phyloP scores from a whole-genome alignment of 2,888 invertebrate genomes.

The Vesta saturnalis region DNA sequence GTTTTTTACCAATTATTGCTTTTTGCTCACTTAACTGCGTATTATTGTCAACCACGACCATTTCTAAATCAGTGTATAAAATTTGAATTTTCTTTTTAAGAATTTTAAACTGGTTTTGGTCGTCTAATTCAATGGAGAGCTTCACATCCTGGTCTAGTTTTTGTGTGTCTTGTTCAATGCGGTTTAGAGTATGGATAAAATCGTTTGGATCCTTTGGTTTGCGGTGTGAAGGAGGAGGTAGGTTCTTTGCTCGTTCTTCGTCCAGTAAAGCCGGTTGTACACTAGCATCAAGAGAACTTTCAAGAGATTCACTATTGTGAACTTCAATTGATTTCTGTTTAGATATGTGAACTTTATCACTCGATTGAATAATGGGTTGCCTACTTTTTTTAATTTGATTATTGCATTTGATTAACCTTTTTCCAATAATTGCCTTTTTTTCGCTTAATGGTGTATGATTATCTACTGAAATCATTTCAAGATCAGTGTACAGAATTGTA shows the following conservation, averaged over 20 bases:
- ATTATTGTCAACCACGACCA: constrained; percentile 35
- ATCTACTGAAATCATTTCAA: constrained; percentile 38
- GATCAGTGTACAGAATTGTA: constrained; percentile 43
- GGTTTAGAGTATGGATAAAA: constrained; percentile 22
- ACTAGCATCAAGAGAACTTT: too few relatives aligned
- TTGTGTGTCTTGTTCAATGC: constrained; percentile 35
- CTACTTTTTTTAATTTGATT: constrained; percentile 40
- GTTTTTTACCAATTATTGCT: constrained; percentile 33
- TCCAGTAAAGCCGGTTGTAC: too few relatives aligned
- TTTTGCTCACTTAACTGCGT: constrained; percentile 34
- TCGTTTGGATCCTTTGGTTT: background rate
- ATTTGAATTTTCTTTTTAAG: constrained; percentile 44
- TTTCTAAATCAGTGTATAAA: constrained; percentile 43
- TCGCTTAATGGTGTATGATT: constrained; percentile 33
- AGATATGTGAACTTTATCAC: too few relatives aligned
- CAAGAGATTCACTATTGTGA: too few relatives aligned
- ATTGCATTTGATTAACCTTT: constrained; percentile 37
- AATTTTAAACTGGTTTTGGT: constrained; percentile 37
- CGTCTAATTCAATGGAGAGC: constrained; percentile 38
- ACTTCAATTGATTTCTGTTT: too few relatives aligned
- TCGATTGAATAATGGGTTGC: too few relatives aligned
- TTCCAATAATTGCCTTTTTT: constrained; percentile 35
- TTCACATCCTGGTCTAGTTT: constrained; percentile 41
- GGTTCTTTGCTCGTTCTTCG: too few relatives aligned
- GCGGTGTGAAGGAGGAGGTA: too few relatives aligned